phyloP scores from a whole-genome alignment of 2,888 invertebrate genomes.

The Drosophila mimica region DNA sequence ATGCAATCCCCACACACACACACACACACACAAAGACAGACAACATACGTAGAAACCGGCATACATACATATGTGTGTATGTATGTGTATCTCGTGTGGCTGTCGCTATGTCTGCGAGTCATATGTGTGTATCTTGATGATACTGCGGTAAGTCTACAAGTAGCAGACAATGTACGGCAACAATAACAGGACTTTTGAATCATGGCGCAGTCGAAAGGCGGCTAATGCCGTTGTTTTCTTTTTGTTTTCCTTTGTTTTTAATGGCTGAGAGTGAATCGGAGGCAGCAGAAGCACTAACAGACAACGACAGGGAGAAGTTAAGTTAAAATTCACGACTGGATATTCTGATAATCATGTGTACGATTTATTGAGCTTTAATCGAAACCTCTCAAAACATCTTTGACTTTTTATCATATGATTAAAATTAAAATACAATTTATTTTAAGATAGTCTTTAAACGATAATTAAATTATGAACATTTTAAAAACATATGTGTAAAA shows the following conservation, averaged over 20 bases:
- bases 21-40: constrained; percentile 4
- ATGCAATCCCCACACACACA: constrained; percentile 10
- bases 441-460: neutral
- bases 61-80: neutral
- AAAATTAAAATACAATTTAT: neutral
- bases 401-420: neutral
- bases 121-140: constrained; percentile 42
- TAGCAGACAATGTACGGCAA: constrained; percentile 46
- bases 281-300: neutral
- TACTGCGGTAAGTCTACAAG: constrained; percentile 63
- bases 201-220: constrained; percentile 1
- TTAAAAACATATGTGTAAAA: neutral
- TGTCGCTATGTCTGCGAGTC: constrained; percentile 14
- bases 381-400: neutral
- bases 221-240: constrained; percentile 6
- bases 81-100: neutral
- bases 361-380: neutral
- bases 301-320: neutral
- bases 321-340: constrained; percentile 10
- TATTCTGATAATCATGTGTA: neutral
- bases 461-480: neutral
- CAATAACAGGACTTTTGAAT: constrained; percentile 39
- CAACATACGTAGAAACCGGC: neutral
- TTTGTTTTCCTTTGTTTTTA: constrained; percentile 21
- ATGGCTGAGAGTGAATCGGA: constrained; percentile 21